Evolutionary conservation across 1,140 invertebrate genomes (phyloP), one percentile per base, ranked within the genome.

Genomic region (Frieseomelitta varia): DNA sequence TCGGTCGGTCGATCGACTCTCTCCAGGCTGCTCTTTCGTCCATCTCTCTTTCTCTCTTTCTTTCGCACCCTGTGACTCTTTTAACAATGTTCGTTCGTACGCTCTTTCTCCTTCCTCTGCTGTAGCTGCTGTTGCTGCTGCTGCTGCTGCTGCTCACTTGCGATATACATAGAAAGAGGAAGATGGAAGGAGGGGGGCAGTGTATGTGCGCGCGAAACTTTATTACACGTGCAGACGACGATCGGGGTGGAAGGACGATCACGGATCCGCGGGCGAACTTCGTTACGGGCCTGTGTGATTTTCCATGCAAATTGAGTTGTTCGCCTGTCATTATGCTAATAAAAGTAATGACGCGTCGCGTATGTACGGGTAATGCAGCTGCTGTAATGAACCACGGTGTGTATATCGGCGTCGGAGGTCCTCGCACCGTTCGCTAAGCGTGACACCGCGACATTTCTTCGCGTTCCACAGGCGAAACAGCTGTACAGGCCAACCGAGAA

Each of bases 301-400:
- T 92, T 88, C 86, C 90, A 93, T 93, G 92, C 92, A 93, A 93
- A 93, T 93, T 92, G 90, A 93, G 92, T 92, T 93, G 92, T 93
- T 87, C 85, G 89, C 83, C 90, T 91, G 91, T 93, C 92, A 92
- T 93, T 93, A 93, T 93, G 92, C 91, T 93, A 93, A 93, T 93
- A 89, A 92, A 92, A 92, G 88, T 93, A 92, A 93, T 92, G 88
- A 88, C 86, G 89, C 90, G 90, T 89, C 88, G 88, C 88, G 81
- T 84, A 79, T 65, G 82, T 84, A 86, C 82, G 86, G 80, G 71
- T 90, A 90, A 89, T 88, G 87, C 89, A 90, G 90, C 90, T 88
- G 88, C 90, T 81, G 90, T 87, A 91, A 92, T 86, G 85, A 91
- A 84, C 80, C 78, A 72, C 65, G 78, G 79, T 71, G 67, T 56